Evolutionary conservation across 2,888 invertebrate genomes (phyloP).

Genomic region (Muschampia plurimacula): DNA sequence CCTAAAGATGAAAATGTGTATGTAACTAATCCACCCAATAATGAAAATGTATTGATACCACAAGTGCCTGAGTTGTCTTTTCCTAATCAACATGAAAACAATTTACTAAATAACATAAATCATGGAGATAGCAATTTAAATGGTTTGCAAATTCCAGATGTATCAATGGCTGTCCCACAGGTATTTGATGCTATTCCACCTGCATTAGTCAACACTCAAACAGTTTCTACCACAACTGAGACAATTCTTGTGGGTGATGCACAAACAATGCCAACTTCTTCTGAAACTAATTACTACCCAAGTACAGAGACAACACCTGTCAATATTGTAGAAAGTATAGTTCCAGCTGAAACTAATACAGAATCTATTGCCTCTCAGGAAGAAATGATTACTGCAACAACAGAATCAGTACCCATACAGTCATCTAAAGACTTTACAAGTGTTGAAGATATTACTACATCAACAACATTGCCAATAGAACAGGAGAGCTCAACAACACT

Average conservation of each 20-base stretch:
- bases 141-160: conserved; percentile 20
- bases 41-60: conserved; percentile 41
- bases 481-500: conserved; percentile 4
- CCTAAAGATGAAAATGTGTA: conserved; percentile 40
- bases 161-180: conserved; percentile 18
- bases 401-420: not conserved
- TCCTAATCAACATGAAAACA: conserved; percentile 18
- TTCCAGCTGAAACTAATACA: conserved; percentile 46
- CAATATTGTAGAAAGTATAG: not conserved
- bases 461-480: not conserved
- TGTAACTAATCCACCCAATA: conserved; percentile 35
- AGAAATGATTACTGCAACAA: conserved; percentile 9
- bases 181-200: conserved; percentile 21
- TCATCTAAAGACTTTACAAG: not conserved
- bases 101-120: conserved; percentile 18
- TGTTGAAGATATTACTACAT: not conserved
- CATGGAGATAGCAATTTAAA: conserved; percentile 29
- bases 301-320: conserved; percentile 40
- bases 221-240: conserved; percentile 28
- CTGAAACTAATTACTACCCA: conserved; percentile 32
- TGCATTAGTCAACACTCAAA: conserved; percentile 17
- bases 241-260: conserved; percentile 19
- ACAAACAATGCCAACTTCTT: conserved; percentile 31
- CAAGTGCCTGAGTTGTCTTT: conserved; percentile 38
- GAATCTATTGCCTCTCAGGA: conserved; percentile 16